Base-by-base conservation (phyloP, 2,888 invertebrate species). In the Orchesella flavescens region DNA sequence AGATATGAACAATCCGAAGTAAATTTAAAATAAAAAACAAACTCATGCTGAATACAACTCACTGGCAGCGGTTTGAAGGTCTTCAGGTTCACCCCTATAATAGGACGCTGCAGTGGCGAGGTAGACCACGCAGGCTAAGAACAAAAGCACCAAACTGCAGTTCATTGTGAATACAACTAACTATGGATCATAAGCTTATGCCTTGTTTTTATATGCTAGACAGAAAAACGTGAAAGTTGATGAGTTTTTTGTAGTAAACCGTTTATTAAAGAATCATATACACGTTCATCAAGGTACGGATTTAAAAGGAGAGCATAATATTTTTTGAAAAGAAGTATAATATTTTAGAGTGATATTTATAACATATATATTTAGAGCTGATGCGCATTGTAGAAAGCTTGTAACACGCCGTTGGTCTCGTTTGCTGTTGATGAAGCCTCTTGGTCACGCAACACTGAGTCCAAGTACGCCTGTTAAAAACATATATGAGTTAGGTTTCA, bases 351-450 rank as follows among this genome's bases (percentile, higher is more conserved):
- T 34, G 2, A 34, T 7, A 34, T 7, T 4, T 7, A 34, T 2
- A 34, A 34, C 3, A 4, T 34, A 34, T 7, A 34, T 7, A 34
- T 34, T 34, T 34, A 49, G 46, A 76, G 76, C 21, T 76, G 49
- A 43, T 76, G 76, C 34, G 66, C 76, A 34, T 21, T 15, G 76
- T 76, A 76, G 76, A 76, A 76, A 76, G 65, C 76, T 12, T n/a
- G 34, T 53, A 76, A 66, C 7, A 76, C 19, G 21, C 66, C 55
- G 17, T 65, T 76, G 49, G 55, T 55, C 55, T 76, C 76, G 53
- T 34, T 19, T 13, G 76, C 65, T 24, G 76, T 66, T 10, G 76
- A 76, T n/a, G 76, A 76, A 46, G 55, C 13, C 66, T 76, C 76
- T 15, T 53, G 13, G 76, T 76, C 76, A 19, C 55, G 66, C 17